Conservation (phyloP, 2,888 invertebrate species). For the Pherbina coryleti region DNA sequence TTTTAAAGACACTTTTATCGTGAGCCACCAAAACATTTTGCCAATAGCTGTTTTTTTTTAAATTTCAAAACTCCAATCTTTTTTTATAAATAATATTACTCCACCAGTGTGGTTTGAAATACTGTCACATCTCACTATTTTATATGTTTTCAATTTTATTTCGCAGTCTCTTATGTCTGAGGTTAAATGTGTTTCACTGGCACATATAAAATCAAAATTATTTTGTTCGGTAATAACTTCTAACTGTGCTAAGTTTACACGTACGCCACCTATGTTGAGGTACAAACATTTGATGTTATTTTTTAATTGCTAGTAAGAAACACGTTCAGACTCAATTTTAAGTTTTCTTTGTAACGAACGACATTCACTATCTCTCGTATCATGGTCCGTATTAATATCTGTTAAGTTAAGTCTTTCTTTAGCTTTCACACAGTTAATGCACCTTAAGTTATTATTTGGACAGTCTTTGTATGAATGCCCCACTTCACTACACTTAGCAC, state of each 20-base stretch:
- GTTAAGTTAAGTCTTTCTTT: no score
- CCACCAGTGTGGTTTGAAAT: no score
- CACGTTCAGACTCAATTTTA: slow-evolving; percentile 12
- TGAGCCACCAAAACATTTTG: no score
- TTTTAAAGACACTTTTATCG: not conserved
- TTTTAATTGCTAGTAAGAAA: slow-evolving; percentile 27
- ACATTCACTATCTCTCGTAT: slow-evolving; percentile 20
- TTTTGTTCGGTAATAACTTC: not conserved
- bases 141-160: not conserved
- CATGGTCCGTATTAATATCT: slow-evolving; percentile 36
- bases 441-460: no score
- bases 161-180: not conserved
- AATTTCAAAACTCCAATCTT: not conserved
- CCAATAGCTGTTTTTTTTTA: not conserved
- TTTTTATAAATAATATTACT: not conserved
- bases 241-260: slow-evolving; percentile 14
- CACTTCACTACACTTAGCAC: no score
- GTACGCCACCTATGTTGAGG: slow-evolving; percentile 4
- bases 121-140: not conserved
- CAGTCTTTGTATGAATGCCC: no score
- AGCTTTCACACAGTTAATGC: no score
- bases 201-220: no score
- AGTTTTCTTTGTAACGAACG: not conserved
- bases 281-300: slow-evolving; percentile 9
- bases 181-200: slow-evolving; percentile 19